A percentile compares a stretch with the other conserved stretches of the same genome.
These are phyloP conservation scores for Taxidea taxus DNA, from an alignment of 2,113 vertebrate genomes.

Conservation along the genomic window DNA sequence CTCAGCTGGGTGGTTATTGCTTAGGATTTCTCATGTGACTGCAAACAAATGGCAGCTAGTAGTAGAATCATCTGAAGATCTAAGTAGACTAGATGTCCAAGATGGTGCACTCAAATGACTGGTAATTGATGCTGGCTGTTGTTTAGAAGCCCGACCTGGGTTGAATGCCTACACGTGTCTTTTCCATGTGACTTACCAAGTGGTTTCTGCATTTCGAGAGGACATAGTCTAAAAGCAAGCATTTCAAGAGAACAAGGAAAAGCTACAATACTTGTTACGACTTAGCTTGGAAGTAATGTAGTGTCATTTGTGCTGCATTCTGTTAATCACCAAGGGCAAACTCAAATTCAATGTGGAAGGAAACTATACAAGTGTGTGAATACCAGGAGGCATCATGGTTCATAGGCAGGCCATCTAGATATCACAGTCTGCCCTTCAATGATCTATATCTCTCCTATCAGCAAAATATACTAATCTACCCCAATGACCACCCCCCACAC, in stretches of 20 bases:
- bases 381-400: neutral
- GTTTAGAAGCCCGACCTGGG: neutral
- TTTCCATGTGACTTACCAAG: neutral
- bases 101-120: neutral
- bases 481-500: accelerated
- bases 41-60: neutral
- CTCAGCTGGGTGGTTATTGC: neutral
- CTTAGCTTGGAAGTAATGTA: neutral
- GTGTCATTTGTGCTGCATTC: neutral
- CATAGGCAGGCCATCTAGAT: neutral
- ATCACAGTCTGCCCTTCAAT: neutral
- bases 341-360: neutral
- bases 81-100: neutral
- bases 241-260: neutral
- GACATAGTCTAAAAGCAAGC: neutral
- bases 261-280: neutral
- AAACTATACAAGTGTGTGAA: neutral
- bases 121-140: neutral
- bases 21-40: neutral
- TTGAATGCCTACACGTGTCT: neutral
- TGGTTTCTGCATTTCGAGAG: neutral
- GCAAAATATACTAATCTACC: neutral
- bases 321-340: neutral
- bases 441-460: neutral
- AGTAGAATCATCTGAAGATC: neutral